Evolutionary conservation across 2,888 invertebrate species (phyloP).

Genomic region (Marasmarcha lunaedactyla): DNA sequence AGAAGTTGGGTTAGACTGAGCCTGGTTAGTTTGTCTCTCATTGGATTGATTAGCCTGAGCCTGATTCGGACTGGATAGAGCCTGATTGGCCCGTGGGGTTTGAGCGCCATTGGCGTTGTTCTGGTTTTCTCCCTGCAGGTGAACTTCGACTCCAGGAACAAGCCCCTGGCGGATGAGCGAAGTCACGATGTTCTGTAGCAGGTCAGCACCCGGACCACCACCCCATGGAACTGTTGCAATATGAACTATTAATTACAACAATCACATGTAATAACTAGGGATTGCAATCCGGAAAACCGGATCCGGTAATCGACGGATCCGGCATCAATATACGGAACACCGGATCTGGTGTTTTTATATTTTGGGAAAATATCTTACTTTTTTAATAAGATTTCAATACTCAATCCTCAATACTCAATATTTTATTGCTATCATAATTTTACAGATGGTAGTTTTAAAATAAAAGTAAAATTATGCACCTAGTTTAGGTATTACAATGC

Average conservation of each 20-base stretch:
- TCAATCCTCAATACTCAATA: no score
- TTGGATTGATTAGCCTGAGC: conserved; percentile 2
- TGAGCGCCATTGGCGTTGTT: neutral
- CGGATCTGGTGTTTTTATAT: no score
- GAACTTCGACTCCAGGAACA: conserved; percentile 25
- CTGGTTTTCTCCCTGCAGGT: conserved; percentile 5
- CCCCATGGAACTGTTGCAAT: conserved; percentile 32
- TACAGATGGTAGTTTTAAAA: no score
- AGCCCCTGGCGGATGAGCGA: conserved; percentile 35
- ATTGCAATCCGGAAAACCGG: no score
- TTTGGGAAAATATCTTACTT: no score
- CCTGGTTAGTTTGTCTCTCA: neutral
- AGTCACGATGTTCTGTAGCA: conserved; percentile 36
- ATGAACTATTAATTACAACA: conserved; percentile 22
- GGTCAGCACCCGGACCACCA: conserved; percentile 27
- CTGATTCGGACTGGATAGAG: conserved; percentile 5
- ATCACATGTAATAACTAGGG: no score
- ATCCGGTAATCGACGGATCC: no score
- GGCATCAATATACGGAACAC: no score
- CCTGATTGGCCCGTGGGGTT: neutral
- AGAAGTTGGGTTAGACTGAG: neutral
- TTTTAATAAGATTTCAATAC: no score
- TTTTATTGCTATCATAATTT: no score
- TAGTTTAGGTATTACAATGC: no score
- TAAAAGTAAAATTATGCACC: no score